Evolutionary conservation across 2,797 vertebrate species (phyloP).

Genomic region (Tadarida brasiliensis): DNA sequence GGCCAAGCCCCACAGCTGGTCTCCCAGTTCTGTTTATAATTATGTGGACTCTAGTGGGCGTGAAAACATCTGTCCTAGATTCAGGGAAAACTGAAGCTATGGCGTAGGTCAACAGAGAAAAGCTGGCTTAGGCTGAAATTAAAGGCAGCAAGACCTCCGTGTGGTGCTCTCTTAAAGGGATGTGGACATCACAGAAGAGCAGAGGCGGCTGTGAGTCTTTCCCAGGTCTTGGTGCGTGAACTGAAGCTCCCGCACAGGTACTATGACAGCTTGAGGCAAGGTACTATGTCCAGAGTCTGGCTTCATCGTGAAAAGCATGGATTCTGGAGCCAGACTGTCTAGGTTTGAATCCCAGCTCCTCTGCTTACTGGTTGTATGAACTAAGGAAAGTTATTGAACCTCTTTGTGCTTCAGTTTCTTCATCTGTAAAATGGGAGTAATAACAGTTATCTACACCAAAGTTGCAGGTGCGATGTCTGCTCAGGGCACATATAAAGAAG

Average conservation of each 20-base stretch:
- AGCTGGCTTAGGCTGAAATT: constrained; percentile 70
- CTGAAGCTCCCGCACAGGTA: background rate
- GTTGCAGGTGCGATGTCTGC: background rate
- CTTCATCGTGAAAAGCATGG: background rate
- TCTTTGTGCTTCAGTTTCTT: background rate
- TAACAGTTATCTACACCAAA: background rate
- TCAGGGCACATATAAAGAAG: background rate
- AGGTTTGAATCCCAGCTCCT: background rate
- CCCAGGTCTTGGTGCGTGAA: background rate
- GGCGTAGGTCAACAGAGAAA: constrained; percentile 68
- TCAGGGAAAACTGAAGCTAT: constrained; percentile 55
- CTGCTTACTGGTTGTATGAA: constrained; percentile 2
- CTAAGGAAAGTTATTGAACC: background rate
- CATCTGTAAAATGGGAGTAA: constrained; percentile 19
- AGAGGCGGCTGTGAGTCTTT: background rate
- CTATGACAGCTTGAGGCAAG: background rate
- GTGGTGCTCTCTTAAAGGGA: constrained; percentile 28
- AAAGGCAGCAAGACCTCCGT: constrained; percentile 13
- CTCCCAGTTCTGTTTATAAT: constrained; percentile 76
- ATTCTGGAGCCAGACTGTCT: background rate
- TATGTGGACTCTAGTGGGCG: constrained; percentile 74
- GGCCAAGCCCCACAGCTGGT: constrained; percentile 4
- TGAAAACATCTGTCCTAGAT: constrained; percentile 86
- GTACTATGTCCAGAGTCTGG: background rate
- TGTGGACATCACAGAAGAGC: rapidly evolving